Base-by-base conservation (phyloP, 2,888 invertebrate species). In the Ptilodon capucinus region DNA sequence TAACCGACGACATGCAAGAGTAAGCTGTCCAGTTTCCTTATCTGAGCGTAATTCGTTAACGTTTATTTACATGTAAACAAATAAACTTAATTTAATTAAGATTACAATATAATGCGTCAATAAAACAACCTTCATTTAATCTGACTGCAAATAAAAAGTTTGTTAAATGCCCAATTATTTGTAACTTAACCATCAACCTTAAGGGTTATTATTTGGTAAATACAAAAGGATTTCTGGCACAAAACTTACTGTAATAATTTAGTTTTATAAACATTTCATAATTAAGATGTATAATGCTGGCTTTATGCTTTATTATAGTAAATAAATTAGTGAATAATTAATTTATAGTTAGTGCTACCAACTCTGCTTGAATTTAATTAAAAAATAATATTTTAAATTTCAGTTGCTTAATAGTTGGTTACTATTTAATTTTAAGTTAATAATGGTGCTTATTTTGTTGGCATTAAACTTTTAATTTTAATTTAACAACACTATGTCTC, bases 261-360 rank as follows among this genome's bases (percentile, higher is more conserved):
- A 8, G 23, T 5, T 28, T 28, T 28, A 11, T 28, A 4, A 4
- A n/a, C n/a, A n/a, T 28, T 28, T 28, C 4, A n/a, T 25, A 25
- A 25, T 21, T 32, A 8, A 17, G 17, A 28, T 60, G 46, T n/a
- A 44, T 49, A 58, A 47, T 48, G 48, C 16, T 34, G 42, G 41
- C 39, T 43, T 44, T 50, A 45, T 51, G 51, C 51, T 59, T 50
- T 50, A 57, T 50, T 59, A 6, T 14, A 32, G 9, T 50, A n/a
- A n/a, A n/a, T n/a, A n/a, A n/a, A n/a, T n/a, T n/a, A n/a, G n/a
- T n/a, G n/a, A n/a, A n/a, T n/a, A n/a, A n/a, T n/a, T n/a, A n/a
- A n/a, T 48, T 51, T 8, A 23, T 55, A 60, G 51, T 48, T 51
- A 46, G 51, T 55, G 48, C 51, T n/a, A 46, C 25, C 35, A 60